A percentile compares a stretch with the other conserved stretches of the same genome.
Conservation (phyloP, 53 echinoderm and acorn worm species). For the Pentamera pediparva region DNA sequence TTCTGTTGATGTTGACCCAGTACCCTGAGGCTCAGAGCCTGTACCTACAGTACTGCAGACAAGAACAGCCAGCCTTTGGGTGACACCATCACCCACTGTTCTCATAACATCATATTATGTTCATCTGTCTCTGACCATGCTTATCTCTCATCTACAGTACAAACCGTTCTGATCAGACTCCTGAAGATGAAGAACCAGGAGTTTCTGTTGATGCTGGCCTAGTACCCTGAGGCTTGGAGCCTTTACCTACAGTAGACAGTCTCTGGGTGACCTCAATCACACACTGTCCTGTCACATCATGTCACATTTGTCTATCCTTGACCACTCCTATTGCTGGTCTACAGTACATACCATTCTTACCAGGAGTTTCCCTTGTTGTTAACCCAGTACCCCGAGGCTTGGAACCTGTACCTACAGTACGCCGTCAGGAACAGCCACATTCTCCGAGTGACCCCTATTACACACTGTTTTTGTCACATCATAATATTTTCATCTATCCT, state of each 20-base stretch:
- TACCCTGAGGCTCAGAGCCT: conserved; percentile 86
- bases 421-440: conserved; percentile 76
- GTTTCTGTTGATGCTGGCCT: conserved; percentile 76
- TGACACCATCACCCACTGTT: no score
- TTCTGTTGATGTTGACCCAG: conserved; percentile 73
- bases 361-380: conserved; percentile 81
- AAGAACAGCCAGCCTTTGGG: conserved; percentile 76
- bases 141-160: no score
- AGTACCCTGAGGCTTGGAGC: conserved; percentile 77
- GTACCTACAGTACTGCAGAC: conserved; percentile 88
- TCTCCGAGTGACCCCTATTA: no score
- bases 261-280: no score
- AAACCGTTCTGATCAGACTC: conserved; percentile 64
- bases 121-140: no score
- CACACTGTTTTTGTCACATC: no score
- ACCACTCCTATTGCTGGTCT: no score
- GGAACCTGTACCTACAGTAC: conserved; percentile 86
- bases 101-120: no score
- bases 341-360: conserved; percentile 86
- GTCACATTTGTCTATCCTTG: no score
- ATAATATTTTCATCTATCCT: no score
- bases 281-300: no score
- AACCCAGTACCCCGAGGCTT: conserved; percentile 71
- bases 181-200: conserved; percentile 65
- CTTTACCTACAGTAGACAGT: conserved; percentile 92